A percentile compares a stretch with the other conserved stretches of the same genome.
Conservation (phyloP, 2,888 invertebrate genomes). For the Ceriagrion tenellum region DNA sequence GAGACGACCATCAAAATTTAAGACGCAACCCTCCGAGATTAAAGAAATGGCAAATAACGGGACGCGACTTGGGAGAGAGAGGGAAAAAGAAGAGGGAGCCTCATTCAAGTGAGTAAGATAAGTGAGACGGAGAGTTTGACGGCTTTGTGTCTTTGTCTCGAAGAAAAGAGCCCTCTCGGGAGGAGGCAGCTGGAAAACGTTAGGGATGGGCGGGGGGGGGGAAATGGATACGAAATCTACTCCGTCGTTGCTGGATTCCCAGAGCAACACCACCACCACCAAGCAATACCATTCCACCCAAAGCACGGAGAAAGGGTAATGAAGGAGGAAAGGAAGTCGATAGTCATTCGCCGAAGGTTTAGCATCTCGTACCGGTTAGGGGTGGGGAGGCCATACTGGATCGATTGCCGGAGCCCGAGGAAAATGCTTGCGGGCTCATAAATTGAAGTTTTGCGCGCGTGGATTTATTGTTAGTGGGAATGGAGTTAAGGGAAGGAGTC, state of each 20-base stretch:
- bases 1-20: conserved; percentile 14
- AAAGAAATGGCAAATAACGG: conserved; percentile 11
- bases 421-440: conserved; percentile 22
- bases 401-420: not conserved
- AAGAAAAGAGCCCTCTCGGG: not conserved
- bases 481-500: not conserved
- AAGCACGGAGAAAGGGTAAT: not conserved
- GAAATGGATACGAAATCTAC: not conserved
- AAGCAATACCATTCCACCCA: not conserved
- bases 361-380: not conserved
- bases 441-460: not conserved
- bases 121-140: not conserved
- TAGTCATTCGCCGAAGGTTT: conserved; percentile 1
- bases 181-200: not conserved
- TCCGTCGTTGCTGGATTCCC: not conserved
- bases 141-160: not conserved
- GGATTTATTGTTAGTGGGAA: not conserved
- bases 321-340: not conserved
- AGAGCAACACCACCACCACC: not conserved
- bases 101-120: not conserved
- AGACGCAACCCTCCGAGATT: conserved; percentile 17
- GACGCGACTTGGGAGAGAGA: not conserved
- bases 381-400: not conserved
- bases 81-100: not conserved
- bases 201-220: not conserved